A percentile compares a stretch with the other conserved stretches of the same genome.
These are phyloP conservation scores for Halictus ligatus DNA, from an alignment of 2,888 invertebrate species.

Conservation along the genomic window DNA sequence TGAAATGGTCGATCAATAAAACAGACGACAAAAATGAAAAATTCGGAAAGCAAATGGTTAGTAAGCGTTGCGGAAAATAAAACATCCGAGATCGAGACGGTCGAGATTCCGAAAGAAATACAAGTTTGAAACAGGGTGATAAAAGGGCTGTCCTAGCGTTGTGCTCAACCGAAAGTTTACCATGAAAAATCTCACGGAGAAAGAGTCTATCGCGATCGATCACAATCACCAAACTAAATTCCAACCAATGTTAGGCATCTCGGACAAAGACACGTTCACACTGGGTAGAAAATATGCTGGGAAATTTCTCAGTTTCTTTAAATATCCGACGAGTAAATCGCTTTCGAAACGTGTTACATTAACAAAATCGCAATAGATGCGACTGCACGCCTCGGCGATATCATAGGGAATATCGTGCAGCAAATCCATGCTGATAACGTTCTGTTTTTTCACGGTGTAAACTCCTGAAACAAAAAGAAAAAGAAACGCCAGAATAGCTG, in stretches of 20 bases:
- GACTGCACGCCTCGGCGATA: constrained; percentile 79
- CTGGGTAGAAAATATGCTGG: constrained; percentile 72
- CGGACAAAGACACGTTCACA: constrained; percentile 79
- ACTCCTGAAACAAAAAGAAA: constrained; percentile 84
- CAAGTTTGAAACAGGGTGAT: background rate
- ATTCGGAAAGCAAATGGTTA: background rate
- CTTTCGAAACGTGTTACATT: constrained; percentile 74
- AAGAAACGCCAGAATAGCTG: constrained; percentile 75
- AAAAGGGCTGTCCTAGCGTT: background rate
- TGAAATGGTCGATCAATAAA: background rate
- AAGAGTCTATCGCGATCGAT: constrained; percentile 48
- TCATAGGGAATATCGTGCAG: constrained; percentile 78
- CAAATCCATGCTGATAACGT: constrained; percentile 80
- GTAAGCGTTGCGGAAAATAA: background rate
- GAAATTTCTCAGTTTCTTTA: constrained; percentile 75
- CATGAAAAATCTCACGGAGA: background rate
- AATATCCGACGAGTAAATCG: constrained; percentile 77
- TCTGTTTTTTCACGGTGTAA: constrained; percentile 81
- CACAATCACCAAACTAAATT: constrained; percentile 75
- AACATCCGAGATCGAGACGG: background rate
- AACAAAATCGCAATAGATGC: constrained; percentile 76
- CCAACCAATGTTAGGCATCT: constrained; percentile 76
- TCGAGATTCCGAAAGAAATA: background rate
- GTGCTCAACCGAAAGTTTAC: background rate
- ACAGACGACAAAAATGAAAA: background rate